Evolutionary conservation across 2,888 invertebrate species (phyloP).

Genomic region (Luffia ferchaultella): DNA sequence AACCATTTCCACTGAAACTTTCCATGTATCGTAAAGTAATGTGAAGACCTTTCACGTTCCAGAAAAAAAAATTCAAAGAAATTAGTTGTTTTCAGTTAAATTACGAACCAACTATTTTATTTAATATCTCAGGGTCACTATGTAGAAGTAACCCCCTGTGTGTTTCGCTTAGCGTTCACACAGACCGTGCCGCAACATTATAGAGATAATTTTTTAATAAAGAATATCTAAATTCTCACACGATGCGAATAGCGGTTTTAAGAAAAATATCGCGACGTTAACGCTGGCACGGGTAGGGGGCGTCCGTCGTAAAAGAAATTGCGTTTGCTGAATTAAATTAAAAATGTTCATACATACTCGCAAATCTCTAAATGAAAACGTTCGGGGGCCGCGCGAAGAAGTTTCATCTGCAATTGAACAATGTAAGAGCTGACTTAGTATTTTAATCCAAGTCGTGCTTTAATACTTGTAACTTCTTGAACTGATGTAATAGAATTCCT

Average conservation of each 20-base stretch:
- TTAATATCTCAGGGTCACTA: no score
- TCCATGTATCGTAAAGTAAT: no score
- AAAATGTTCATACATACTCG: slow-evolving; percentile 22
- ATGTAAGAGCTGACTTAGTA: slow-evolving; percentile 10
- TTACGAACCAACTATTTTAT: no score
- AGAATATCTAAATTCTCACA: background rate
- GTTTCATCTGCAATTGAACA: slow-evolving; percentile 22
- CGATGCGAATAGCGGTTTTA: slow-evolving; percentile 11
- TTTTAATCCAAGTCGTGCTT: slow-evolving; percentile 11
- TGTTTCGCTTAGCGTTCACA: no score
- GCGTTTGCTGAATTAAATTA: slow-evolving; percentile 24
- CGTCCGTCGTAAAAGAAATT: slow-evolving; percentile 22
- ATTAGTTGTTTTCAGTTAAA: no score
- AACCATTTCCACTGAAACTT: no score
- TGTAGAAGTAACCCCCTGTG: no score
- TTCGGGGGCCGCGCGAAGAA: slow-evolving; percentile 16
- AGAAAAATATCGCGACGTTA: slow-evolving; percentile 16
- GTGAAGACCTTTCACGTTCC: no score
- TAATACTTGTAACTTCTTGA: background rate
- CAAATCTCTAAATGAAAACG: slow-evolving; percentile 16
- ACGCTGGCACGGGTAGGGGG: no score
- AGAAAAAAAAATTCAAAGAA: no score
- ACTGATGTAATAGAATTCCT: background rate
- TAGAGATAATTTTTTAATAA: no score
- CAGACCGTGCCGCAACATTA: no score